phyloP scores from a whole-genome alignment of 2,888 invertebrate genomes.

The Hesperia comma region DNA sequence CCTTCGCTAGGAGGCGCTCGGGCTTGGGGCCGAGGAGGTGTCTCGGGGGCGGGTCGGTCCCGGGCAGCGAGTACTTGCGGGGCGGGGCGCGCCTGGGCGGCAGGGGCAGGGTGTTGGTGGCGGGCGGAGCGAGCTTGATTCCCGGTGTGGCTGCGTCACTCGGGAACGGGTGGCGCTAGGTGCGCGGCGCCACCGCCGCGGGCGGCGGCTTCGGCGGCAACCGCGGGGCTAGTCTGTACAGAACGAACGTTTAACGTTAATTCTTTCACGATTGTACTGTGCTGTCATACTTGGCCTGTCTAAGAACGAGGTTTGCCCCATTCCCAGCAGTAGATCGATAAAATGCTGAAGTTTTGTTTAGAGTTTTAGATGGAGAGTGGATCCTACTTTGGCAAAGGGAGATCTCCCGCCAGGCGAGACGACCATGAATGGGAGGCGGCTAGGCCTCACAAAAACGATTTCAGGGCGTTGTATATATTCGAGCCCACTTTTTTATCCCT shows the following conservation, averaged over 20 bases:
- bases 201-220: slow-evolving; percentile 71
- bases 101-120: slow-evolving; percentile 16
- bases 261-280: too few species aligned
- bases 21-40: background rate
- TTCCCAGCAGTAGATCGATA: too few species aligned
- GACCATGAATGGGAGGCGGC: too few species aligned
- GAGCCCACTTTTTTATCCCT: too few species aligned
- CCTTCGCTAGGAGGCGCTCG: background rate
- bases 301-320: too few species aligned
- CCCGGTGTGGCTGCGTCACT: slow-evolving; percentile 10
- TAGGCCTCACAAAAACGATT: too few species aligned
- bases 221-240: slow-evolving; percentile 58
- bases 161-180: slow-evolving; percentile 49
- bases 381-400: too few species aligned
- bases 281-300: too few species aligned
- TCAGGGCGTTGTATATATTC: too few species aligned
- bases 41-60: slow-evolving; percentile 33
- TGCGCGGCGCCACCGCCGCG: slow-evolving; percentile 58
- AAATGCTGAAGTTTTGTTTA: too few species aligned
- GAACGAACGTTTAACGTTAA: background rate
- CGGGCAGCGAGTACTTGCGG: slow-evolving; percentile 39
- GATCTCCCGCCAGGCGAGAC: too few species aligned
- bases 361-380: too few species aligned
- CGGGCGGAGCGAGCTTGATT: slow-evolving; percentile 7
- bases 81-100: slow-evolving; percentile 26